Evolutionary conservation across 1,140 invertebrate genomes (phyloP).

Genomic region (Cydia strobilella): DNA sequence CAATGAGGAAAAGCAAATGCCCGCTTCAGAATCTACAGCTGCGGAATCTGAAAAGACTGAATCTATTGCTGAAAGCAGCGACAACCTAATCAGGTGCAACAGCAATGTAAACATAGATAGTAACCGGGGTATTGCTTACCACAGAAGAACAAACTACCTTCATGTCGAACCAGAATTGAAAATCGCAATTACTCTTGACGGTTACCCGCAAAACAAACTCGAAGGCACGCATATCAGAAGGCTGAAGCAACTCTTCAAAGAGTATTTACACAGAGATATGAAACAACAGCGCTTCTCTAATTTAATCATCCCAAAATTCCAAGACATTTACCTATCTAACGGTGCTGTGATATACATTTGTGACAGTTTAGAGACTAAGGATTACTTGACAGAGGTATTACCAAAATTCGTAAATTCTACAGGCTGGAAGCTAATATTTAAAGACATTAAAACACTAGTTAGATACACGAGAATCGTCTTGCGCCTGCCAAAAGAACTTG

Average conservation of each 20-base stretch:
- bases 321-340: slow-evolving; percentile 69
- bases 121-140: slow-evolving; percentile 66
- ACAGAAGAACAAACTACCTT: slow-evolving; percentile 71
- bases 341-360: slow-evolving; percentile 72
- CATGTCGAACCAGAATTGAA: slow-evolving; percentile 69
- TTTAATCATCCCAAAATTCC: slow-evolving; percentile 66
- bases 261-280: slow-evolving; percentile 67
- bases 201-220: slow-evolving; percentile 67
- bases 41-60: slow-evolving; percentile 57
- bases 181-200: slow-evolving; percentile 63
- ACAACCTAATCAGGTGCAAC: slow-evolving; percentile 55
- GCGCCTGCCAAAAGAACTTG: slow-evolving; percentile 58
- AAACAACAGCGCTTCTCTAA: slow-evolving; percentile 61
- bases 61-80: slow-evolving; percentile 57
- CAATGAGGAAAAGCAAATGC: slow-evolving; percentile 40
- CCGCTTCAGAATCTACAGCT: slow-evolving; percentile 40
- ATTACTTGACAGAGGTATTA: slow-evolving; percentile 63
- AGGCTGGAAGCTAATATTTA: slow-evolving; percentile 62
- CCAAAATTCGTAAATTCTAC: slow-evolving; percentile 66
- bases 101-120: slow-evolving; percentile 65
- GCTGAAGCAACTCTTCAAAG: slow-evolving; percentile 66
- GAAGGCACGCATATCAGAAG: slow-evolving; percentile 65
- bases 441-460: slow-evolving; percentile 59
- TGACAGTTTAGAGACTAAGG: slow-evolving; percentile 71
- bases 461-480: slow-evolving; percentile 68